phyloP scores from a whole-genome alignment of 2,888 invertebrate species.

The Latheticus oryzae region DNA sequence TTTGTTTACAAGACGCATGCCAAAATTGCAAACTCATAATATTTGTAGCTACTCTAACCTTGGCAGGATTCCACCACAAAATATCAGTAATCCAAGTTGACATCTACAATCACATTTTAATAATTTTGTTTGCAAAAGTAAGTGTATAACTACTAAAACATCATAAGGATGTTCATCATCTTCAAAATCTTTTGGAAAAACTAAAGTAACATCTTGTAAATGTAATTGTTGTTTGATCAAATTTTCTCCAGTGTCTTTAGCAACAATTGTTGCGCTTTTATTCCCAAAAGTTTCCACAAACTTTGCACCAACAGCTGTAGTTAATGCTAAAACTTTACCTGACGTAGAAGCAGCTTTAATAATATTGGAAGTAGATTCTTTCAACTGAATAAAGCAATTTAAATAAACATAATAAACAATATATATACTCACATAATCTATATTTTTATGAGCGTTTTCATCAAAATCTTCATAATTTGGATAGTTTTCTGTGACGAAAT shows the following conservation, averaged over 20 bases:
- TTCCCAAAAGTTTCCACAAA: slow-evolving; percentile 1
- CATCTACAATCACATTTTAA: not conserved
- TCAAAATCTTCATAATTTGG: slow-evolving; percentile 18
- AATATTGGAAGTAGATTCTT: slow-evolving; percentile 18
- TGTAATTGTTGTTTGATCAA: slow-evolving; percentile 6
- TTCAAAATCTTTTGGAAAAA: slow-evolving; percentile 14
- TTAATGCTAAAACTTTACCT: slow-evolving; percentile 16
- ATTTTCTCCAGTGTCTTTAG: slow-evolving; percentile 13
- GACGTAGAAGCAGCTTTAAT: slow-evolving; percentile 3
- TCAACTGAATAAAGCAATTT: slow-evolving; percentile 10
- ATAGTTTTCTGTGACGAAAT: slow-evolving; percentile 18
- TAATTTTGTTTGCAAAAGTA: not conserved
- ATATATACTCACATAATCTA: slow-evolving; percentile 22
- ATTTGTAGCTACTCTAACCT: not conserved
- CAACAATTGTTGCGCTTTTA: slow-evolving; percentile 3
- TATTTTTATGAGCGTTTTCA: slow-evolving; percentile 21
- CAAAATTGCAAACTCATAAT: slow-evolving; percentile 11
- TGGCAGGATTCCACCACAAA: slow-evolving; percentile 26
- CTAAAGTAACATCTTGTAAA: slow-evolving; percentile 3
- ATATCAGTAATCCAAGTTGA: slow-evolving; percentile 15
- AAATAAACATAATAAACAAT: too few species aligned
- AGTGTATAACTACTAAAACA: slow-evolving; percentile 20
- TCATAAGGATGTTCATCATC: slow-evolving; percentile 23
- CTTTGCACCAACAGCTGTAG: slow-evolving; percentile 15
- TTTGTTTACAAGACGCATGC: slow-evolving; percentile 24